These are phyloP conservation scores for Cepaea nemoralis DNA, from an alignment of 1,140 invertebrate genomes.

Conservation along the genomic window DNA sequence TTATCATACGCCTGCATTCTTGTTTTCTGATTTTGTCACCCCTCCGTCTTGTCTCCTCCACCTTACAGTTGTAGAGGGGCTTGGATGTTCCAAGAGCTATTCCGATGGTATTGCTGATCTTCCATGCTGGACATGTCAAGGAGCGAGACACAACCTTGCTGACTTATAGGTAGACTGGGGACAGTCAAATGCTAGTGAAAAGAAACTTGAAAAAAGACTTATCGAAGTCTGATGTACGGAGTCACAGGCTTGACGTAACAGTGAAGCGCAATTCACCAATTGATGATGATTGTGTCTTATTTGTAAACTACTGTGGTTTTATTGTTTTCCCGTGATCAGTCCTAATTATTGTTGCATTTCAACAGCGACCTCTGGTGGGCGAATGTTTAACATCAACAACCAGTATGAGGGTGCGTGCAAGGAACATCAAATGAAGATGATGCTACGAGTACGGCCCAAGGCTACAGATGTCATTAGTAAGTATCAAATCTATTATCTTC, in stretches of 20 bases:
- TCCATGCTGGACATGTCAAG: neutral
- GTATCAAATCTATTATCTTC: neutral
- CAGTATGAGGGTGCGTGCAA: conserved; percentile 41
- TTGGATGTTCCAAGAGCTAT: too few relatives aligned
- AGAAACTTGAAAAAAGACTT: too few relatives aligned
- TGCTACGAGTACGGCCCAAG: conserved; percentile 32
- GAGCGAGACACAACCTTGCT: too few relatives aligned
- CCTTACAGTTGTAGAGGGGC: too few relatives aligned
- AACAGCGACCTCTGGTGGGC: conserved; percentile 42
- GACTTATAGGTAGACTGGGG: too few relatives aligned
- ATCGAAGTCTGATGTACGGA: too few relatives aligned
- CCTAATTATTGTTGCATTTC: neutral
- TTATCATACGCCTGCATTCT: too few relatives aligned
- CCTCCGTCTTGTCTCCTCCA: too few relatives aligned
- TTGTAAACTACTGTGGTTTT: neutral
- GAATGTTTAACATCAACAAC: conserved; percentile 35
- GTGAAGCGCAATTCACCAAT: too few relatives aligned
- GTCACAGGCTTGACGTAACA: neutral
- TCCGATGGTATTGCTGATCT: neutral
- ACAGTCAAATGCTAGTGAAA: too few relatives aligned
- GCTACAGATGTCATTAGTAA: neutral
- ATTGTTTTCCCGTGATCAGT: neutral
- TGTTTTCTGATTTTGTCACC: too few relatives aligned
- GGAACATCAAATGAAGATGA: conserved; percentile 40
- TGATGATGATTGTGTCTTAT: neutral